Percentiles rank a stretch among this genome's conserved stretches.
These are phyloP conservation scores for Tetramorium alpestre DNA, from an alignment of 1,140 invertebrate species.

Conservation along the genomic window DNA sequence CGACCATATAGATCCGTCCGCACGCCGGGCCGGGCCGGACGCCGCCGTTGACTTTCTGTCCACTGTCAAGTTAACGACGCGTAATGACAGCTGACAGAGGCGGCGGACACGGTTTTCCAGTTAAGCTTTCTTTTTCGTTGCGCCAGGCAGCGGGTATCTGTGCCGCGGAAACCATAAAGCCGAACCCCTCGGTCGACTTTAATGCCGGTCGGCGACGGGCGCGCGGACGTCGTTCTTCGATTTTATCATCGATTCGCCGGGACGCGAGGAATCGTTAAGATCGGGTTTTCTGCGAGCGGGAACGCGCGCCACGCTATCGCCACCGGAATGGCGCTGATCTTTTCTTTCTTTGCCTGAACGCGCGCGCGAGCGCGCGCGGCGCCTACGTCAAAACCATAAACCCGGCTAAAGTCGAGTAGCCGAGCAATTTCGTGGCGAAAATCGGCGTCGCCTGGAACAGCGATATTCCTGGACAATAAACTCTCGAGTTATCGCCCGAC, in stretches of 20 bases:
- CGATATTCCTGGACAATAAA: slow-evolving; percentile 49
- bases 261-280: slow-evolving; percentile 39
- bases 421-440: slow-evolving; percentile 43
- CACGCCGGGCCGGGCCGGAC: slow-evolving; percentile 39
- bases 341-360: background rate
- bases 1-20: slow-evolving; percentile 24
- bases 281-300: slow-evolving; percentile 8
- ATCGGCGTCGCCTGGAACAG: slow-evolving; percentile 29
- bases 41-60: slow-evolving; percentile 69
- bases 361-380: background rate
- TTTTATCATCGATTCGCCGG: slow-evolving; percentile 68
- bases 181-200: slow-evolving; percentile 37
- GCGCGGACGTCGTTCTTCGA: slow-evolving; percentile 24
- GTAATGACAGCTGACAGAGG: slow-evolving; percentile 74
- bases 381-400: slow-evolving; percentile 36
- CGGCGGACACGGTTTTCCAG: slow-evolving; percentile 60
- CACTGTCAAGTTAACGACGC: slow-evolving; percentile 73
- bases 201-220: slow-evolving; percentile 14
- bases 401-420: slow-evolving; percentile 46
- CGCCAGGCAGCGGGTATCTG: slow-evolving; percentile 8
- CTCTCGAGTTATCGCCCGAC: slow-evolving; percentile 17
- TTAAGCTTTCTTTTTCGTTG: slow-evolving; percentile 47
- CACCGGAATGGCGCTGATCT: background rate
- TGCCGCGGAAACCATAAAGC: slow-evolving; percentile 71
- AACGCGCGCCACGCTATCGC: slow-evolving; percentile 13